Conservation (phyloP, 2,888 invertebrate species). For the Oscheius myriophilus region DNA sequence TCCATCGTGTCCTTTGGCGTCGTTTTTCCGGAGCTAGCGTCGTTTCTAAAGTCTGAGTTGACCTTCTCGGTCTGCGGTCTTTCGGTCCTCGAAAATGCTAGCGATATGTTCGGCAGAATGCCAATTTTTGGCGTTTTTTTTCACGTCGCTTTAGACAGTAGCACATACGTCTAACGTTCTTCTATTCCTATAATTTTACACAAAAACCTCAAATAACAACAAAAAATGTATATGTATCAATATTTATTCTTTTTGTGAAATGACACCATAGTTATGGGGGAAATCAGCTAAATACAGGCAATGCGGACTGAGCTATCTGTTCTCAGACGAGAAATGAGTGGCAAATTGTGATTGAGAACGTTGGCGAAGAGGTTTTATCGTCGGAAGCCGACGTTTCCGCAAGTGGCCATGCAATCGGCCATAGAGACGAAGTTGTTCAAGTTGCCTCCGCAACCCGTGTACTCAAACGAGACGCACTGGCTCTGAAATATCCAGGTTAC, state of each 20-base stretch:
- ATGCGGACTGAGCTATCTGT: constrained; percentile 27
- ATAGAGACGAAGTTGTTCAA: constrained; percentile 68
- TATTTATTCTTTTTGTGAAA: constrained; percentile 26
- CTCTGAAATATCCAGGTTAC: constrained; percentile 53
- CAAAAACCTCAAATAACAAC: background rate
- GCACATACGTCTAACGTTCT: too few relatives aligned
- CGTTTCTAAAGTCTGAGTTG: too few relatives aligned
- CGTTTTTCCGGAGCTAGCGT: too few relatives aligned
- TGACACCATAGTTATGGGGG: constrained; percentile 29
- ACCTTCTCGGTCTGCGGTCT: too few relatives aligned
- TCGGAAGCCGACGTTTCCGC: constrained; percentile 66
- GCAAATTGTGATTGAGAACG: constrained; percentile 24
- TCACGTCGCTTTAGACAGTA: too few relatives aligned
- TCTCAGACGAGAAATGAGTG: constrained; percentile 15
- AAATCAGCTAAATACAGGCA: constrained; percentile 30
- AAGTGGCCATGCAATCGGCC: constrained; percentile 65
- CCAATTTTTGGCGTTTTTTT: too few relatives aligned
- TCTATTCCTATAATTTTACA: too few relatives aligned
- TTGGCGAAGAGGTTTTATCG: constrained; percentile 24
- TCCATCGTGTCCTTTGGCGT: too few relatives aligned
- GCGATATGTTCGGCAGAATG: too few relatives aligned
- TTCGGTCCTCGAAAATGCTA: too few relatives aligned
- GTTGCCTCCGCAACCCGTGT: constrained; percentile 69
- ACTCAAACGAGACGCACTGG: constrained; percentile 68
- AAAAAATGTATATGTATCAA: constrained; percentile 9